Percentiles rank a stretch among this genome's conserved stretches.
Evolutionary conservation across 2,113 vertebrate species (phyloP).

Genomic region (Seriola aureovittata): DNA sequence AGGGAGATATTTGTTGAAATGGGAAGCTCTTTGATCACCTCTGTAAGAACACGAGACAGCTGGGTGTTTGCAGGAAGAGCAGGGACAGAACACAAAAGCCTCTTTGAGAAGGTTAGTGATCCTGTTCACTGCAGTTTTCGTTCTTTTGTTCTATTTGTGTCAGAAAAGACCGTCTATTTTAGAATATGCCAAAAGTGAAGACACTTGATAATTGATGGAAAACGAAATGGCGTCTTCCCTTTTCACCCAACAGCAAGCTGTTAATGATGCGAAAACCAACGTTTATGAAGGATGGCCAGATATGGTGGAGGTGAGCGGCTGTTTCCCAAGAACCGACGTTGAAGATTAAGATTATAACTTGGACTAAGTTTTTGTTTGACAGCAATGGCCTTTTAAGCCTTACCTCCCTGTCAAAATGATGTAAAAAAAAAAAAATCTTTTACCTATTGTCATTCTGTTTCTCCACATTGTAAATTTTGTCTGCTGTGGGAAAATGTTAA

Average conservation of each 20-base stretch:
- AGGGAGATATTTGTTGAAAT: constrained; percentile 77
- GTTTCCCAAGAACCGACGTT: constrained; percentile 78
- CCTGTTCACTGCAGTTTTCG: background rate
- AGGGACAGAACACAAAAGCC: constrained; percentile 78
- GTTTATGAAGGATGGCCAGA: constrained; percentile 90
- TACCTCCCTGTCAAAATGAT: background rate
- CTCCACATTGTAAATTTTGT: background rate
- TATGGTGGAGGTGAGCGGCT: constrained; percentile 87
- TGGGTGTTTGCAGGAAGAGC: constrained; percentile 91
- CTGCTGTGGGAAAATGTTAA: background rate
- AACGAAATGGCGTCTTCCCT: constrained; percentile 30
- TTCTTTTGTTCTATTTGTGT: constrained; percentile 52
- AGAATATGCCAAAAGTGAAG: constrained; percentile 5
- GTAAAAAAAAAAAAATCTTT: background rate
- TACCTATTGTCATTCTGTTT: background rate
- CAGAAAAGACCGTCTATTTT: constrained; percentile 49
- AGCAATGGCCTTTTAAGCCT: background rate
- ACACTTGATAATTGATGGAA: background rate
- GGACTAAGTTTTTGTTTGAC: background rate
- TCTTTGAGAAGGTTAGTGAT: constrained; percentile 89
- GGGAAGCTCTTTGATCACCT: constrained; percentile 85
- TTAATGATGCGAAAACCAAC: constrained; percentile 83
- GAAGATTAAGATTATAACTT: constrained; percentile 11
- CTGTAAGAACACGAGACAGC: constrained; percentile 87
- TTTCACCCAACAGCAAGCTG: constrained; percentile 75